A percentile compares a stretch with the other conserved stretches of the same genome.
Evolutionary conservation across 53 echinoderm and acorn worm genomes (phyloP).

Genomic region (Patiria pectinifera): DNA sequence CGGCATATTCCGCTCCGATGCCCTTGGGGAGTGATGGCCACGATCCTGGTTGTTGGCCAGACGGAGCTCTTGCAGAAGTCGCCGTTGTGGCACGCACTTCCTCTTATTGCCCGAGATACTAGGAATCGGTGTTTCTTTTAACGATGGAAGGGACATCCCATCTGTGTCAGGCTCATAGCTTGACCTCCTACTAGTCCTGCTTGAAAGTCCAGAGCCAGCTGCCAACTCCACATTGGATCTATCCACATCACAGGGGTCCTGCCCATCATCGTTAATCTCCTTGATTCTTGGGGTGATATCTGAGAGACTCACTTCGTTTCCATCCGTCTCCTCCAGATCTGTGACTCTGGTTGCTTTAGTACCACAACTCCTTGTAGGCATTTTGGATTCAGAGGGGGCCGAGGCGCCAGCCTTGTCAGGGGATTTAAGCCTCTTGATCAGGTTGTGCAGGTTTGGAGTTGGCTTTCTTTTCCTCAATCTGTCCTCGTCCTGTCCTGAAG

Average conservation of each 20-base stretch:
- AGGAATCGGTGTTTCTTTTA: not conserved
- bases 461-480: not conserved
- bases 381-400: not conserved
- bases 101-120: not conserved
- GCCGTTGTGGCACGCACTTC: conserved; percentile 14
- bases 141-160: not conserved
- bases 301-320: not conserved
- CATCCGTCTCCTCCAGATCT: not conserved
- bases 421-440: conserved; percentile 42
- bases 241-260: not conserved
- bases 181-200: not conserved
- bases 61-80: conserved; percentile 6
- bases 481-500: not conserved
- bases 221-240: not conserved
- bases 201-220: not conserved
- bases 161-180: conserved; percentile 5
- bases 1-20: not conserved
- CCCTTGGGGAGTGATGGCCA: not conserved
- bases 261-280: not conserved
- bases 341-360: not conserved
- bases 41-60: not conserved
- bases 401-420: not conserved
- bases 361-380: not conserved
- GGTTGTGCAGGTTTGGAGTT: conserved; percentile 41
- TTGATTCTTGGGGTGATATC: not conserved